Evolutionary conservation across 1,140 invertebrate species (phyloP).

Genomic region (Heterodera schachtii): DNA sequence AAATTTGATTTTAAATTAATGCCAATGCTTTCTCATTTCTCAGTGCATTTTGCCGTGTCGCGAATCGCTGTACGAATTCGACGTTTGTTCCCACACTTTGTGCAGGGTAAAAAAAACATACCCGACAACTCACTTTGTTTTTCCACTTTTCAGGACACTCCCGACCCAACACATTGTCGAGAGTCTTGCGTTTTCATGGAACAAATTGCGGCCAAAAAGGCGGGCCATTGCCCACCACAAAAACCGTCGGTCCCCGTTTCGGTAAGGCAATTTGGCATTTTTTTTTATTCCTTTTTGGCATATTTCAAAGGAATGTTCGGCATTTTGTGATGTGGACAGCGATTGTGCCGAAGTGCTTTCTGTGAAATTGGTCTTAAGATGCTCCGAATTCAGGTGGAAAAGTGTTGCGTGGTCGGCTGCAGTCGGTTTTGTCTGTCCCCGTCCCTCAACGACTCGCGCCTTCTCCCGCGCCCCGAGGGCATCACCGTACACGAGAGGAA

Average conservation of each 20-base stretch:
- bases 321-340: constrained; percentile 53
- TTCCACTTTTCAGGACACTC: constrained; percentile 15
- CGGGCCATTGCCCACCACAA: constrained; percentile 49
- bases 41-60: constrained; percentile 48
- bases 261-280: neutral
- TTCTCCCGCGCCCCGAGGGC: constrained; percentile 54
- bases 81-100: constrained; percentile 33
- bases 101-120: constrained; percentile 42
- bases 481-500: constrained; percentile 58
- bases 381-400: constrained; percentile 37
- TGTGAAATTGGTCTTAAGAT: constrained; percentile 20
- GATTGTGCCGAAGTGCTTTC: constrained; percentile 55
- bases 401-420: constrained; percentile 55
- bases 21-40: constrained; percentile 24
- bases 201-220: constrained; percentile 46
- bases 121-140: neutral
- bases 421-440: constrained; percentile 50
- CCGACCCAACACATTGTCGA: constrained; percentile 44
- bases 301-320: constrained; percentile 54
- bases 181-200: constrained; percentile 56
- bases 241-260: constrained; percentile 14
- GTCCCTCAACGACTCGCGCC: constrained; percentile 34
- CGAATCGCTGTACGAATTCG: constrained; percentile 36
- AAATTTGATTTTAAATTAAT: neutral
- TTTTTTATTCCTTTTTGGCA: constrained; percentile 1